Evolutionary conservation across 2,113 vertebrate genomes (phyloP).

Genomic region (Ceyx margarethae): DNA sequence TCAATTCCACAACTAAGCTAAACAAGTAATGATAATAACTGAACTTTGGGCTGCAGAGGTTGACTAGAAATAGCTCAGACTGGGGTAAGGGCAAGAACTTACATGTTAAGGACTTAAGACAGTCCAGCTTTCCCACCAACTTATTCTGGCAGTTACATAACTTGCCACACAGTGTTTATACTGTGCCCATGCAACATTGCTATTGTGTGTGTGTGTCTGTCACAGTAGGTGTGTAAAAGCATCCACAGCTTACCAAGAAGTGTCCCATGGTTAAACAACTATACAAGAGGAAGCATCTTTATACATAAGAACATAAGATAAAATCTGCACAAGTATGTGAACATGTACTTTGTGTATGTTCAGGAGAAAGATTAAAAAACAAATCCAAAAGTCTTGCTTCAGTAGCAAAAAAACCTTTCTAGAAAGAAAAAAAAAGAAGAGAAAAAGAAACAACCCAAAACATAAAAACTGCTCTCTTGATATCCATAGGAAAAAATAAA

Average conservation of each 20-base stretch:
- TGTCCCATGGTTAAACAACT: neutral
- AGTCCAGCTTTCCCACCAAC: neutral
- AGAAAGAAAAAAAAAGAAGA: neutral
- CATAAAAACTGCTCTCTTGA: neutral
- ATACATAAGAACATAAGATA: too few relatives aligned
- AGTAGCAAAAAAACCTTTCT: neutral
- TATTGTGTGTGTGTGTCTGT: neutral
- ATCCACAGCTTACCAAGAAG: neutral
- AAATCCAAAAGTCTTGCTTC: neutral
- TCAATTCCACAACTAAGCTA: neutral
- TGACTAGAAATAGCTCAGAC: neutral
- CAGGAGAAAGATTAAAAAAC: neutral
- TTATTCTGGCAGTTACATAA: neutral
- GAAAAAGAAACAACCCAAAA: too few relatives aligned
- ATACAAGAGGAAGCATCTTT: neutral
- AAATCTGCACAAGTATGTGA: neutral
- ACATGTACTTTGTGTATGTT: neutral
- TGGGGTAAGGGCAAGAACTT: neutral
- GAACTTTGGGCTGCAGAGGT: neutral
- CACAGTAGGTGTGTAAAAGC: neutral
- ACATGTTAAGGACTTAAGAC: neutral
- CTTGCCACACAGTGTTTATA: rapidly evolving
- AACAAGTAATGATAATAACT: neutral
- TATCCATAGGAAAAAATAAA: neutral
- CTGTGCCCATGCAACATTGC: neutral